Evolutionary conservation across 1,140 invertebrate species (phyloP), one percentile per base, ranked within the genome.

Genomic region (Augochlora pura): DNA sequence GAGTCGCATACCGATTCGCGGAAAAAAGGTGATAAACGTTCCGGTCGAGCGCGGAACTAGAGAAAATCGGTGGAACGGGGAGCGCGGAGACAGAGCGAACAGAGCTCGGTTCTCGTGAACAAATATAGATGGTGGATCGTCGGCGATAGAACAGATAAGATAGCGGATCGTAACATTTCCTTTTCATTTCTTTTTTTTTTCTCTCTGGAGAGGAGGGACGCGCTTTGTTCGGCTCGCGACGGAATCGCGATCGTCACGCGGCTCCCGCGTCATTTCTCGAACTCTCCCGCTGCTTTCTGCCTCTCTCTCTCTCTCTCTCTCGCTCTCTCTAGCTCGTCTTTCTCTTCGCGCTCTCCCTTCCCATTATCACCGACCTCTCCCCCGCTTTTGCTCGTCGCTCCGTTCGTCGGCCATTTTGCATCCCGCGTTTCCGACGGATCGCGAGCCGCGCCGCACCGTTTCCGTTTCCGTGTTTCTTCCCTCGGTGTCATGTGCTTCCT

Each of bases 111-210:
- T 12, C n/a, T 27, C 66, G 67, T 64, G 59, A 32, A 62, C 67
- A 39, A 65, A 65, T 57, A 57, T 25, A 16, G 64, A 72, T 4
- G 32, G 32, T 32, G 32, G 32, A 32, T 32, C 32, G 32, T 77
- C 59, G 23, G 27, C 64, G 76, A 72, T 57, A 57, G 59, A 27
- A 1, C 18, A 64, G 76, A 78, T 78, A 78, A 78, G 76, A 78
- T 78, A 78, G 57, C 10, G 46, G 0, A n/a, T 3, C 71, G 54
- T 21, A 39, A 14, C 74, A 39, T 54, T 57, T 67, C 23, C 46
- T 68, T 25, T 23, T 67, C 38, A n/a, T 59, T 38, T 49, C 14
- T 49, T 18, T 63, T 10, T 67, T 39, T 78, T 65, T 16, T 67
- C n/a, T n/a, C n/a, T n/a, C 38, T 32, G 10, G 3, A 9, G 16